These are phyloP conservation scores for Phymastichus coffea DNA, from an alignment of 1,140 invertebrate species.

Conservation along the genomic window DNA sequence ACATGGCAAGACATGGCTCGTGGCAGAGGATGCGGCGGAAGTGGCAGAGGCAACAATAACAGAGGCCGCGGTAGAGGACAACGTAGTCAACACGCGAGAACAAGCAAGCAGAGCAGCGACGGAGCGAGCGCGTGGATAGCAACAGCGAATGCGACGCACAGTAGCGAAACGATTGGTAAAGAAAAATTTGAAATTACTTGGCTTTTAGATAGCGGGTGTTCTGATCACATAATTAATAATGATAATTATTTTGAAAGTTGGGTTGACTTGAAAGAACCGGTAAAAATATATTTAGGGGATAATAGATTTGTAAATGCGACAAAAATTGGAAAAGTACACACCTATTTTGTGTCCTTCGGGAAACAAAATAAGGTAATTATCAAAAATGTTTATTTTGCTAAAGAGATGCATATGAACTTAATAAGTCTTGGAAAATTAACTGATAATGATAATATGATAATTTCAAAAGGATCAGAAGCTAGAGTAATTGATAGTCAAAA, in stretches of 20 bases:
- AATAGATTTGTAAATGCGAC: constrained; percentile 16
- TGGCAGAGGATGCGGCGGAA: too few species aligned
- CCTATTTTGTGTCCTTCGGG: constrained; percentile 7
- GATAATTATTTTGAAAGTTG: constrained; percentile 12
- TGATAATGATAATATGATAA: not conserved
- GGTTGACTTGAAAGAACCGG: constrained; percentile 12
- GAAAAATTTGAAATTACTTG: constrained; percentile 11
- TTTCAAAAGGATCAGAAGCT: not conserved
- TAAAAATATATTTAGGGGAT: constrained; percentile 17
- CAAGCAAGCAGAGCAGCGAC: not conserved
- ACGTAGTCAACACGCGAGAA: too few species aligned
- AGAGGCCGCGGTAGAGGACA: not conserved
- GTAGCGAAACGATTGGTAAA: too few species aligned
- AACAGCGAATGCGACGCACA: not conserved
- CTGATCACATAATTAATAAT: constrained; percentile 26
- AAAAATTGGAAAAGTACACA: constrained; percentile 15
- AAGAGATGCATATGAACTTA: constrained; percentile 17
- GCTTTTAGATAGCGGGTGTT: constrained; percentile 27
- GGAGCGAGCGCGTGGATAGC: not conserved
- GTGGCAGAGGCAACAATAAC: too few species aligned
- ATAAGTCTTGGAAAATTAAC: not conserved
- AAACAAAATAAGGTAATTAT: constrained; percentile 10
- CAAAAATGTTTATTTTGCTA: constrained; percentile 17
- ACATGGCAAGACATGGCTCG: not conserved
- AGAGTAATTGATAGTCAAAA: not conserved